Evolutionary conservation across 2,113 vertebrate genomes (phyloP), one percentile per base, ranked within the genome.

Genomic region (Stomatorhinus ivindoensis): DNA sequence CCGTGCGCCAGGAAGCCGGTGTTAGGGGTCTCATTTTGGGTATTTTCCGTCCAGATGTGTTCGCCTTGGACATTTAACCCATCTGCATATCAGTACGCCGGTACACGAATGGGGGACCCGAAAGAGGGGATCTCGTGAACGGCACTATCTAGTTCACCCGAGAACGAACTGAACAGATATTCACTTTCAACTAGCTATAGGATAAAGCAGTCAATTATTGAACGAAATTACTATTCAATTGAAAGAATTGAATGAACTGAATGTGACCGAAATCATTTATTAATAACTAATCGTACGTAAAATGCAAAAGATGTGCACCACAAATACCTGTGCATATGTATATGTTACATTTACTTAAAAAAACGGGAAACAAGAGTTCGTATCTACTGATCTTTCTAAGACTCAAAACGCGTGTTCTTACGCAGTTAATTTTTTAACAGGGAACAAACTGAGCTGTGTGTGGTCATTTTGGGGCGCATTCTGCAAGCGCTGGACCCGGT

Each of bases 401-500:
- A 7, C 58, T 19, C 9, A 39, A 35, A 42, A 17, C 11, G 82
- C 3, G 3, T 69, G 1, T 69, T 69, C 47, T 39, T 46, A 24
- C 24, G 39, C 9, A 1, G n/a, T 84, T 47, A 9, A 9, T 1
- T 46, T 19, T 3, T 88, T 53, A 91, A 27, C 93, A 99, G 98
- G 92, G 97, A 97, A 91, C 97, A 97, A 92, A 95, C 96, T 6
- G 92, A 97, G 69, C 91, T 96, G 0, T 99, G 98, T 86, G 97
- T 98, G 31, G 96, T 96, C 44, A 96, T 99, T 92, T 95, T 99
- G 90, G 96, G 97, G 90, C 94, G 97, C 90, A 94, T 99, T 90
- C 94, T 99, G 85, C 94, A 96, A 92, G 97, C 97, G 61, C 89
- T 97, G 82, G 97, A 97, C 0, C 98, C 98, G 0, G 21, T 96